A percentile compares a stretch with the other conserved stretches of the same genome.
phyloP scores from a whole-genome alignment of 2,888 invertebrate genomes.

The Xanthorhoe spadicearia region DNA sequence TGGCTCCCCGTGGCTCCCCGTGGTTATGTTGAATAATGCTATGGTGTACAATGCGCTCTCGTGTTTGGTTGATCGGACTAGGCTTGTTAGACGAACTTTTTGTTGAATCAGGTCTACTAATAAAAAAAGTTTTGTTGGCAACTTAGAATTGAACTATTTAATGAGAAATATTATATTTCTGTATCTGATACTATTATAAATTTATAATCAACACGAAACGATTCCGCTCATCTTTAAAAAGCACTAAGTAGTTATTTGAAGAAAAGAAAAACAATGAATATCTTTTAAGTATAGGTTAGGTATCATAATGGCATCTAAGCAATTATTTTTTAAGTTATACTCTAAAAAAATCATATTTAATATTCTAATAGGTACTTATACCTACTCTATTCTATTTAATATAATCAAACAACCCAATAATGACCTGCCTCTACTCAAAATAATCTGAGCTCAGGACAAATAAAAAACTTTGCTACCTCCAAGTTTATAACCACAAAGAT shows the following conservation, averaged over 20 bases:
- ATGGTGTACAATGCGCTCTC: slow-evolving; percentile 70
- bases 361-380: not conserved
- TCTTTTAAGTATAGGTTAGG: too few species aligned
- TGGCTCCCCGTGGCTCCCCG: slow-evolving; percentile 66
- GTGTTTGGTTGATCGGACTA: slow-evolving; percentile 59
- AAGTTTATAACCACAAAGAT: slow-evolving; percentile 30
- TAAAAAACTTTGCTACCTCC: slow-evolving; percentile 23
- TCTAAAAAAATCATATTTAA: too few species aligned
- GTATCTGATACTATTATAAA: too few species aligned
- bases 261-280: not conserved
- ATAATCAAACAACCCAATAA: not conserved
- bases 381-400: not conserved
- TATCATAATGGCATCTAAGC: not conserved
- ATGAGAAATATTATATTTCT: not conserved
- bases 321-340: too few species aligned
- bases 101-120: not conserved
- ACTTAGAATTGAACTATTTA: not conserved
- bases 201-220: too few species aligned
- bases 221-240: too few species aligned
- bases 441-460: slow-evolving; percentile 19
- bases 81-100: slow-evolving; percentile 54
- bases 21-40: slow-evolving; percentile 73
- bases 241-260: not conserved
- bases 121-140: not conserved
- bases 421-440: slow-evolving; percentile 7